Evolutionary conservation across 2,888 invertebrate species (phyloP).

Genomic region (Phengaris alcon): DNA sequence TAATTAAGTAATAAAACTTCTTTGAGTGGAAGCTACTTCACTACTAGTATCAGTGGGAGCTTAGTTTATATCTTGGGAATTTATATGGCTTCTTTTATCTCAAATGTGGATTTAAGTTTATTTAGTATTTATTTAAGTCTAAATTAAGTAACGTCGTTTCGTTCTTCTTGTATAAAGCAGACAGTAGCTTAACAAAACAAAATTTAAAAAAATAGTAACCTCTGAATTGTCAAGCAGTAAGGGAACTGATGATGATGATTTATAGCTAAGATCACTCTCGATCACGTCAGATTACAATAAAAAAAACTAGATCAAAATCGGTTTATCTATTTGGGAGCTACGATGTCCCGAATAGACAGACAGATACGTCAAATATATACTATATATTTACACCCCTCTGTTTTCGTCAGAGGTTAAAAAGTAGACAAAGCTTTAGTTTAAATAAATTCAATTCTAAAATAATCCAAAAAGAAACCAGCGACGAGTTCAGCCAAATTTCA

Average conservation of each 20-base stretch:
- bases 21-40: neutral
- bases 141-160: neutral
- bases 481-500: constrained; percentile 45
- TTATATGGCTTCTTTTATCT: neutral
- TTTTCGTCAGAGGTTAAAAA: no score
- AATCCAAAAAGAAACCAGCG: constrained; percentile 42
- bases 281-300: no score
- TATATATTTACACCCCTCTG: no score
- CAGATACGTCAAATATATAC: no score
- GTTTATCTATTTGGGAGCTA: no score
- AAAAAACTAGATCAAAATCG: no score
- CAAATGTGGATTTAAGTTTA: neutral
- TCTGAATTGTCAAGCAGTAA: no score
- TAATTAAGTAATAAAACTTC: constrained; percentile 9
- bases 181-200: no score
- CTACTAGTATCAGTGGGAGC: neutral
- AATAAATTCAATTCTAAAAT: constrained; percentile 32
- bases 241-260: no score
- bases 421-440: constrained; percentile 41
- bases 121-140: neutral
- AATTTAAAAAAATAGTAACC: no score
- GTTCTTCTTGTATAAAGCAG: neutral
- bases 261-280: no score
- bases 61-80: neutral
- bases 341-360: no score